phyloP scores from a whole-genome alignment of 1,140 invertebrate genomes.

The Amyelois transitella region DNA sequence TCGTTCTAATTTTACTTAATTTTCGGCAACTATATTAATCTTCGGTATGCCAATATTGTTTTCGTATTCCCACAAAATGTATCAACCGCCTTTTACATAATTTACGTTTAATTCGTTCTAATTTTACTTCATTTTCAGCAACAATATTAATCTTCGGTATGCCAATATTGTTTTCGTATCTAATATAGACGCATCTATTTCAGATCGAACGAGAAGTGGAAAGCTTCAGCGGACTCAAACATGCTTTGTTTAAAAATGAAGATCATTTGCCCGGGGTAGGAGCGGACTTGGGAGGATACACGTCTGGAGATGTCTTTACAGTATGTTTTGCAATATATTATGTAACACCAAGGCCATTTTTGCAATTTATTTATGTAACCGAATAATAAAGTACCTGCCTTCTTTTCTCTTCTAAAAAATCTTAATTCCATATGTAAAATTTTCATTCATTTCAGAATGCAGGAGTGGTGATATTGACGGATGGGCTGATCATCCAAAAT shows the following conservation, averaged over 20 bases:
- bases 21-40: too few relatives aligned
- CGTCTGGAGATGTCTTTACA: slow-evolving; percentile 49
- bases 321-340: slow-evolving; percentile 40
- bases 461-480: slow-evolving; percentile 85
- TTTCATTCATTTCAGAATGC: slow-evolving; percentile 79
- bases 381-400: too few relatives aligned
- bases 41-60: too few relatives aligned
- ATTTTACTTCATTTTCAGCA: too few relatives aligned
- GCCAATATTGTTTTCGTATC: too few relatives aligned
- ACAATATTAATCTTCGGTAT: too few relatives aligned
- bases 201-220: slow-evolving; percentile 67
- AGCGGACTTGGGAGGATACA: slow-evolving; percentile 48
- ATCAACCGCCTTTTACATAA: too few relatives aligned
- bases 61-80: too few relatives aligned
- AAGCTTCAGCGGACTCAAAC: slow-evolving; percentile 55
- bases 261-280: slow-evolving; percentile 48
- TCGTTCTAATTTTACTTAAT: too few relatives aligned
- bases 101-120: too few relatives aligned
- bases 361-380: neutral
- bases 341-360: neutral
- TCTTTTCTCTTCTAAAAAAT: too few relatives aligned
- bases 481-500: slow-evolving; percentile 67
- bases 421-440: too few relatives aligned
- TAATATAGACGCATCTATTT: slow-evolving; percentile 12
- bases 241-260: slow-evolving; percentile 62